Percentiles rank a stretch among this genome's conserved stretches.
Conservation (phyloP, 2,113 vertebrate species). For the Rousettus leschenaultii region DNA sequence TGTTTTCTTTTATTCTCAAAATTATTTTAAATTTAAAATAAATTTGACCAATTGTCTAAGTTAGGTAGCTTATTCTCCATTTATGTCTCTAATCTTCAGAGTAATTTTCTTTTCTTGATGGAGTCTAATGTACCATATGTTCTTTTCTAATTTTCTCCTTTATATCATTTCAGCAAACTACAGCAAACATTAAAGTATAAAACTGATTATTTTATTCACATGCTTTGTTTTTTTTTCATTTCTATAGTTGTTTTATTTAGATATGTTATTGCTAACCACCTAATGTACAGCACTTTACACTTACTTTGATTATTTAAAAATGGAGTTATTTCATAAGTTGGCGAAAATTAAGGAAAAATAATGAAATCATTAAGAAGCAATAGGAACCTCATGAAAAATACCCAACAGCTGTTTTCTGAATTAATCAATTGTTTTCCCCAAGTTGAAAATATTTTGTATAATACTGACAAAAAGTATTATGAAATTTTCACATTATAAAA, state of each 20-base stretch:
- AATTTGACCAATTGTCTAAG: constrained; percentile 41
- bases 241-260: neutral
- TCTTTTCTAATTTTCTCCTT: neutral
- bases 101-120: neutral
- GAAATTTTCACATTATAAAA: neutral
- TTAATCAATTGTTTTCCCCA: neutral
- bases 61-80: neutral
- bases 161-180: neutral
- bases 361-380: neutral
- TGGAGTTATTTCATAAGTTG: neutral
- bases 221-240: neutral
- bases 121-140: constrained; percentile 27
- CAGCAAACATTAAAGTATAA: neutral
- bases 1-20: neutral
- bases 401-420: neutral
- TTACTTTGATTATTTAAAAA: neutral
- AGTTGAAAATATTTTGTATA: neutral
- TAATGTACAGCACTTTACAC: neutral
- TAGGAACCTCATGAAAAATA: neutral
- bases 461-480: neutral
- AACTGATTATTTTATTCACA: neutral
- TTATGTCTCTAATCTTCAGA: neutral
- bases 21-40: neutral
- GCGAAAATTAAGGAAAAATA: neutral
- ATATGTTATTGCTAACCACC: neutral